Conservation (phyloP, 1,140 invertebrate species). For the Drosophila rufa region DNA sequence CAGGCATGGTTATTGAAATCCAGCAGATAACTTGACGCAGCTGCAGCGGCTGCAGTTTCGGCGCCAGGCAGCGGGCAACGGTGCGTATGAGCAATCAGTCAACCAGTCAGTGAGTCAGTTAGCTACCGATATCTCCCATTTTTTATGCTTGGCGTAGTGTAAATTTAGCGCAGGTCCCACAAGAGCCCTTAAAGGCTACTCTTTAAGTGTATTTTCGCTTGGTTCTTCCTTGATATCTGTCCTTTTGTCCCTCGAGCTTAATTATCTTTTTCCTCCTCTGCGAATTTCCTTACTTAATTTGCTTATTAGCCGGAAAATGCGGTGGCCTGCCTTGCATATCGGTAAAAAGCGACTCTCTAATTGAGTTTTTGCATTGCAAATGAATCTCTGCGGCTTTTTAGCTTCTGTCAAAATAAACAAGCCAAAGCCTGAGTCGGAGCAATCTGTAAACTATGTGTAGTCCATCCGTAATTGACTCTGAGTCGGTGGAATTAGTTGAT, state of each 20-base stretch:
- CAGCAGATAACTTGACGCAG: slow-evolving; percentile 44
- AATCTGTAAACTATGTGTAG: slow-evolving; percentile 18
- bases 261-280: slow-evolving; percentile 5
- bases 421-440: not conserved
- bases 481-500: slow-evolving; percentile 49
- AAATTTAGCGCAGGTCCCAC: slow-evolving; percentile 12
- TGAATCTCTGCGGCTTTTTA: slow-evolving; percentile 36
- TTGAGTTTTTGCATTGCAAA: slow-evolving; percentile 62
- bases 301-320: slow-evolving; percentile 12
- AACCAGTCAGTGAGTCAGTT: slow-evolving; percentile 72
- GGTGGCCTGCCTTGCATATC: slow-evolving; percentile 4
- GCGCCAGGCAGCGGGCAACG: slow-evolving; percentile 51
- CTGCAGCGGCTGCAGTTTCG: slow-evolving; percentile 21
- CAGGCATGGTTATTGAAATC: slow-evolving; percentile 63
- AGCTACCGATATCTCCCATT: slow-evolving; percentile 65
- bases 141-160: slow-evolving; percentile 68
- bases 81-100: slow-evolving; percentile 79
- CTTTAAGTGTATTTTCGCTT: not conserved
- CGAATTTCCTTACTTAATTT: slow-evolving; percentile 5
- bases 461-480: slow-evolving; percentile 27
- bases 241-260: not conserved
- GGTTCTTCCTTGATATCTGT: not conserved
- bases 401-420: slow-evolving; percentile 48
- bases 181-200: not conserved
- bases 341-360: slow-evolving; percentile 26